Evolutionary conservation across 2,888 invertebrate species (phyloP).

Genomic region (Piscicola geometra): DNA sequence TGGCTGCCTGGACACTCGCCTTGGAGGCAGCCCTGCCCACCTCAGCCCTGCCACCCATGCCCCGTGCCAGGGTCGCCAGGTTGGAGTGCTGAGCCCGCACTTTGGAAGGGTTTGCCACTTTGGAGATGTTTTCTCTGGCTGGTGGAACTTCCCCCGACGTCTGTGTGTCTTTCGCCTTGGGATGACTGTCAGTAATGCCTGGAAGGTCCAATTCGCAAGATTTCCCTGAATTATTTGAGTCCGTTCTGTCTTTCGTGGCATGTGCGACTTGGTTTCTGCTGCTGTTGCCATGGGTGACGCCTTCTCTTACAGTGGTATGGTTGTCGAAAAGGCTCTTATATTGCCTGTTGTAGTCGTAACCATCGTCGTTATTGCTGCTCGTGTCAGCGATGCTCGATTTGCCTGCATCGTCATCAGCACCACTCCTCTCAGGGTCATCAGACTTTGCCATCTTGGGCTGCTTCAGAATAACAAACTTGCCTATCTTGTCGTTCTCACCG

Average conservation of each 20-base stretch:
- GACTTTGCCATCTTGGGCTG: neutral
- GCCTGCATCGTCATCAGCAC: neutral
- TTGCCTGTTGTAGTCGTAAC: neutral
- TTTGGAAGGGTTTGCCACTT: neutral
- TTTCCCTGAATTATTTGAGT: too few species aligned
- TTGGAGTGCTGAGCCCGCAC: neutral
- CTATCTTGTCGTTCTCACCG: neutral
- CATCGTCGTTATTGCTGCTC: neutral
- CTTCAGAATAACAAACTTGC: conserved; percentile 7
- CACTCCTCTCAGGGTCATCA: neutral
- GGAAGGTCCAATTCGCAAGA: too few species aligned
- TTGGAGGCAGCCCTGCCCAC: neutral
- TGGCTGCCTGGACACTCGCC: neutral
- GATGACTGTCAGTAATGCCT: too few species aligned
- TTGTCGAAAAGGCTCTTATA: neutral
- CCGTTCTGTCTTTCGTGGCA: neutral
- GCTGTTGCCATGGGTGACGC: neutral
- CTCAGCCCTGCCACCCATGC: neutral
- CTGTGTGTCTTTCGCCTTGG: neutral
- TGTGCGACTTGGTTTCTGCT: neutral
- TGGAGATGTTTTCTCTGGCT: neutral
- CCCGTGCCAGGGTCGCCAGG: neutral
- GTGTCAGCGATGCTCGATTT: neutral
- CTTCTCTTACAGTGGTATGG: too few species aligned
- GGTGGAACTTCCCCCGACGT: neutral